Evolutionary conservation across 2,797 vertebrate genomes (phyloP).

Genomic region (Melanotaenia nigrans): DNA sequence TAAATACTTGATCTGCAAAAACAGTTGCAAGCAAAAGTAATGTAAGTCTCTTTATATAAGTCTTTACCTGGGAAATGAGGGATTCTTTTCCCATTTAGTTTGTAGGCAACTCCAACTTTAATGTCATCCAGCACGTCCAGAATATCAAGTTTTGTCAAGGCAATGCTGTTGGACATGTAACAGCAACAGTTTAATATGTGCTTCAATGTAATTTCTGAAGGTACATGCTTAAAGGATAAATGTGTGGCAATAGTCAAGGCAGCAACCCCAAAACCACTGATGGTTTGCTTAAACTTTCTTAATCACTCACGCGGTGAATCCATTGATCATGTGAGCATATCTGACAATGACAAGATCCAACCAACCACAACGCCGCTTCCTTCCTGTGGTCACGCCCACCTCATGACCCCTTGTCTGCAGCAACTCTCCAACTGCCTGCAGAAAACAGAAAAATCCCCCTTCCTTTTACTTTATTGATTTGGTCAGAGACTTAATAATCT

Average conservation of each 20-base stretch:
- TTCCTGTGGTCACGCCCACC: constrained; percentile 96
- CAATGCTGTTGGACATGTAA: constrained; percentile 84
- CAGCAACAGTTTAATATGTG: neutral
- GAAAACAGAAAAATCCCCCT: constrained; percentile 30
- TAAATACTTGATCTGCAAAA: neutral
- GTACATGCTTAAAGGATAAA: neutral
- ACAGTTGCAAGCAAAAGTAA: neutral
- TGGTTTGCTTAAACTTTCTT: constrained; percentile 14
- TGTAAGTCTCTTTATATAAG: neutral
- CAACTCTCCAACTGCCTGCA: constrained; percentile 90
- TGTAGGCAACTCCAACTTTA: constrained; percentile 95
- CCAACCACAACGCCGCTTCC: constrained; percentile 98
- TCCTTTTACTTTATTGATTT: constrained; percentile 1
- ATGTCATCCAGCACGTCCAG: constrained; percentile 95
- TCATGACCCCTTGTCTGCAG: constrained; percentile 95
- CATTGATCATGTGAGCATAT: constrained; percentile 99
- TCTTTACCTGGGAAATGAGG: constrained; percentile 95
- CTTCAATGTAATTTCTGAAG: neutral
- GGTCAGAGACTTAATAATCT: neutral
- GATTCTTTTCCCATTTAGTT: constrained; percentile 93
- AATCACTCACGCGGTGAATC: constrained; percentile 95
- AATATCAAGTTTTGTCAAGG: constrained; percentile 98
- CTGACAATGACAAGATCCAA: constrained; percentile 95
- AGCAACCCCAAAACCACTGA: constrained; percentile 17
- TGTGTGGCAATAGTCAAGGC: neutral